Conservation (phyloP, 1,140 invertebrate species). For the Pygmarrhopalites habei region DNA sequence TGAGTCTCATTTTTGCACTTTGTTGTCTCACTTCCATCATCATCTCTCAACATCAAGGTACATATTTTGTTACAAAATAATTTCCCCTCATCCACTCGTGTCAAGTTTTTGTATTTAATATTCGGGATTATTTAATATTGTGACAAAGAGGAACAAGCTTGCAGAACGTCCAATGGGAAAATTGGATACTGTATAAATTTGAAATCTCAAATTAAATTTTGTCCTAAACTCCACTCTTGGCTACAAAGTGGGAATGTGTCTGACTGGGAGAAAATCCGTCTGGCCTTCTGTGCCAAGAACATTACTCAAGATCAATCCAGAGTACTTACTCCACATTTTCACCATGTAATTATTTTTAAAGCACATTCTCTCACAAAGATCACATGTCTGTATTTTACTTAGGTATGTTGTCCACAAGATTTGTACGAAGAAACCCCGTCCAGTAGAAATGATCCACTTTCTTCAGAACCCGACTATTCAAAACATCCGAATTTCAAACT, state of each 20-base stretch:
- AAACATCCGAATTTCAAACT: constrained; percentile 25
- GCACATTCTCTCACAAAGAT: not conserved
- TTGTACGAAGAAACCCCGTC: constrained; percentile 13
- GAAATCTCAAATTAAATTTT: not conserved
- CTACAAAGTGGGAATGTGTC: not conserved
- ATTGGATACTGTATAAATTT: not conserved
- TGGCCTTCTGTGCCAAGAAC: not conserved
- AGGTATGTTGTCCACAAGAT: constrained; percentile 31
- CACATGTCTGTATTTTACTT: not conserved
- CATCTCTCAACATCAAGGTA: no score
- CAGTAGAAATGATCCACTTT: not conserved
- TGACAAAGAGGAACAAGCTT: not conserved
- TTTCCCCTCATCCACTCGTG: no score
- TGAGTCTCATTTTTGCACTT: no score
- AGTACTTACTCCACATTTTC: not conserved
- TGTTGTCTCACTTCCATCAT: no score
- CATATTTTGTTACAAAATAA: no score
- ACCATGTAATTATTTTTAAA: not conserved
- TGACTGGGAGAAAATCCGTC: not conserved
- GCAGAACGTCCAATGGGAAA: not conserved
- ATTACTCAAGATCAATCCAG: not conserved
- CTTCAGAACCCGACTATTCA: constrained; percentile 12
- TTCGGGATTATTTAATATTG: no score
- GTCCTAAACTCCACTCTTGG: not conserved
- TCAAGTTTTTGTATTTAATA: no score